Conservation (phyloP, 2,888 invertebrate genomes). For the Shargacucullia verbasci region DNA sequence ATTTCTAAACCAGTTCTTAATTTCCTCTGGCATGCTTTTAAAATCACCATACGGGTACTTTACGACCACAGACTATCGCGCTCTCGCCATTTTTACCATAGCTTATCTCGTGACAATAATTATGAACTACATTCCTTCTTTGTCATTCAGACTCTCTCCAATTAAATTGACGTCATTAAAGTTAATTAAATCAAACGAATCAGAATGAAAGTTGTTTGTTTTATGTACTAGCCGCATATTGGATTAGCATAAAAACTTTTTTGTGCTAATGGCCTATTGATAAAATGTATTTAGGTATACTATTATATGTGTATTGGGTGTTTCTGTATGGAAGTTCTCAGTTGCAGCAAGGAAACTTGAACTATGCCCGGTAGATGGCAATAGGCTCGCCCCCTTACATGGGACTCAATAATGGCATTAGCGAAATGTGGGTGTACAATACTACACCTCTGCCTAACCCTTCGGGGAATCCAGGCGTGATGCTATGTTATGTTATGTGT, state of each 20-base stretch:
- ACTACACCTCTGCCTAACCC: no score
- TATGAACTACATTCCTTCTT: slow-evolving; percentile 20
- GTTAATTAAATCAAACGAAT: slow-evolving; percentile 29
- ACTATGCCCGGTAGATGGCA: no score
- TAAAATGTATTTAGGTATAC: no score
- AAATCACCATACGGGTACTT: slow-evolving; percentile 20
- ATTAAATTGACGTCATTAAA: slow-evolving; percentile 23
- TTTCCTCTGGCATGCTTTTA: slow-evolving; percentile 36
- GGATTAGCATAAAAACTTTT: slow-evolving; percentile 1
- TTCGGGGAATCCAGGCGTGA: no score
- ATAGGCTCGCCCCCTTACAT: no score
- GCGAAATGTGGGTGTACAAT: no score
- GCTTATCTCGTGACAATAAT: slow-evolving; percentile 22
- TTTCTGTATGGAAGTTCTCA: no score
- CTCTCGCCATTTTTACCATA: slow-evolving; percentile 14
- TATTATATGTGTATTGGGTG: background rate
- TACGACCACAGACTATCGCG: slow-evolving; percentile 20
- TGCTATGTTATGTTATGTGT: no score
- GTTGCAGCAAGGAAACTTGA: no score
- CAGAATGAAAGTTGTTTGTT: slow-evolving; percentile 25
- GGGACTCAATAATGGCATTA: no score
- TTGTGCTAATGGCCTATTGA: no score
- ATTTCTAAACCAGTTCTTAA: slow-evolving; percentile 36
- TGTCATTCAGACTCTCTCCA: slow-evolving; percentile 33
- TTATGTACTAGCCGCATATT: background rate